A percentile compares a stretch with the other conserved stretches of the same genome.
Evolutionary conservation across 1,140 invertebrate genomes (phyloP).

Genomic region (Drosophila simulans): DNA sequence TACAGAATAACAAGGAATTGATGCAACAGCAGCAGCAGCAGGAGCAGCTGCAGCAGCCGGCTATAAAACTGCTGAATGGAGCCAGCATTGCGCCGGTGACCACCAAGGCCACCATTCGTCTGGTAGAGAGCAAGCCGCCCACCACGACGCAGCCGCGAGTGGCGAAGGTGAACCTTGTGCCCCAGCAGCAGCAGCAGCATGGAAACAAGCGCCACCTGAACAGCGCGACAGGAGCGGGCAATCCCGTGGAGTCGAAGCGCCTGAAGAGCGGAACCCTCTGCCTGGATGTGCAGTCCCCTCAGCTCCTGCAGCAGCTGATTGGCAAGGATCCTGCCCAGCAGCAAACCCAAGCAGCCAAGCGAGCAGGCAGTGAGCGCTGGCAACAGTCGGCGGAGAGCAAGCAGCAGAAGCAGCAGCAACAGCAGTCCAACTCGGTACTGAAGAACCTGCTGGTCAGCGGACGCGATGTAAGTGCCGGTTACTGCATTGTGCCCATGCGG

Average conservation of each 20-base stretch:
- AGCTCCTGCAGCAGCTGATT: slow-evolving; percentile 74
- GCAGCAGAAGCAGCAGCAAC: slow-evolving; percentile 56
- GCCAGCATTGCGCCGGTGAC: slow-evolving; percentile 46
- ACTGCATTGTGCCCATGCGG: slow-evolving; percentile 91
- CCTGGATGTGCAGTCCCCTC: slow-evolving; percentile 64
- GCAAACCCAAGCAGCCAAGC: slow-evolving; percentile 48
- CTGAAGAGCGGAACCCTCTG: slow-evolving; percentile 63
- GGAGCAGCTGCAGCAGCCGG: slow-evolving; percentile 60
- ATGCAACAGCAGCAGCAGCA: slow-evolving; percentile 52
- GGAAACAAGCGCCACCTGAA: slow-evolving; percentile 74
- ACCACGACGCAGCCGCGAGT: slow-evolving; percentile 29
- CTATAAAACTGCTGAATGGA: slow-evolving; percentile 65
- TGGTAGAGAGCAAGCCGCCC: slow-evolving; percentile 61
- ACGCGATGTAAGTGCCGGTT: slow-evolving; percentile 95
- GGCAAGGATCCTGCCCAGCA: slow-evolving; percentile 50
- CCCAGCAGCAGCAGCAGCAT: slow-evolving; percentile 58
- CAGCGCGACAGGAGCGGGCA: slow-evolving; percentile 45
- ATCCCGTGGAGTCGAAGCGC: slow-evolving; percentile 68
- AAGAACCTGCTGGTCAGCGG: slow-evolving; percentile 96
- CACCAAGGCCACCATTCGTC: slow-evolving; percentile 65
- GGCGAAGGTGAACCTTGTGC: slow-evolving; percentile 44
- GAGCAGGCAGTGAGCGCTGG: slow-evolving; percentile 57
- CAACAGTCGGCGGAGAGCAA: slow-evolving; percentile 51
- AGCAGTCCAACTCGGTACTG: slow-evolving; percentile 87
- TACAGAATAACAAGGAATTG: slow-evolving; percentile 71